Percentiles rank a stretch among this genome's conserved stretches.
These are phyloP conservation scores for Chrysolina haemoptera DNA, from an alignment of 2,888 invertebrate species.

Conservation along the genomic window DNA sequence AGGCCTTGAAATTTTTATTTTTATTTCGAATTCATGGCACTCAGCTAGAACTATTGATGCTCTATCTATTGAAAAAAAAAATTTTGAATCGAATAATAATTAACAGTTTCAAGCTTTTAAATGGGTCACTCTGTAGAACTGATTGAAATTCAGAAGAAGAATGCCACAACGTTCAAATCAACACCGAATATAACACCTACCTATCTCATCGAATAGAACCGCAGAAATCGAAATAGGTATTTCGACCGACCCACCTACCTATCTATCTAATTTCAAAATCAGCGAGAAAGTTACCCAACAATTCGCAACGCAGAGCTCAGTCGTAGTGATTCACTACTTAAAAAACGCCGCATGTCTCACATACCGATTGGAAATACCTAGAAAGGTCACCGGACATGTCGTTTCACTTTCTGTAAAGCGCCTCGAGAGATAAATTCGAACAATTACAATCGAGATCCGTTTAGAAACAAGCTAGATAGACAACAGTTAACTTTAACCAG, in stretches of 20 bases:
- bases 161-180: background rate
- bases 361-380: constrained; percentile 38
- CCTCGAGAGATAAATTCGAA: constrained; percentile 28
- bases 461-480: constrained; percentile 23
- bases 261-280: constrained; percentile 17
- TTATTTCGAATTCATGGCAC: no score
- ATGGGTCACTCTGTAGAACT: background rate
- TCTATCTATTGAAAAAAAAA: no score
- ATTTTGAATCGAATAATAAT: no score
- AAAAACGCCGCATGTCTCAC: constrained; percentile 28
- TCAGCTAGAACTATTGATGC: no score
- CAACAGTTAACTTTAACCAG: constrained; percentile 26
- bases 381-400: constrained; percentile 48
- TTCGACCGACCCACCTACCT: background rate
- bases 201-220: background rate
- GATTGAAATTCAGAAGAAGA: background rate
- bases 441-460: constrained; percentile 29
- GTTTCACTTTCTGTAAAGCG: constrained; percentile 49
- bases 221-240: background rate
- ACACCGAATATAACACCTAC: background rate
- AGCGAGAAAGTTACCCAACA: constrained; percentile 14
- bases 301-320: constrained; percentile 5
- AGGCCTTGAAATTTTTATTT: no score
- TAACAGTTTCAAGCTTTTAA: no score
- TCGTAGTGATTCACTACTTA: constrained; percentile 16